Evolutionary conservation across 2,797 vertebrate species (phyloP), one percentile per base, ranked within the genome.

Genomic region (Pagetopsis macropterus): DNA sequence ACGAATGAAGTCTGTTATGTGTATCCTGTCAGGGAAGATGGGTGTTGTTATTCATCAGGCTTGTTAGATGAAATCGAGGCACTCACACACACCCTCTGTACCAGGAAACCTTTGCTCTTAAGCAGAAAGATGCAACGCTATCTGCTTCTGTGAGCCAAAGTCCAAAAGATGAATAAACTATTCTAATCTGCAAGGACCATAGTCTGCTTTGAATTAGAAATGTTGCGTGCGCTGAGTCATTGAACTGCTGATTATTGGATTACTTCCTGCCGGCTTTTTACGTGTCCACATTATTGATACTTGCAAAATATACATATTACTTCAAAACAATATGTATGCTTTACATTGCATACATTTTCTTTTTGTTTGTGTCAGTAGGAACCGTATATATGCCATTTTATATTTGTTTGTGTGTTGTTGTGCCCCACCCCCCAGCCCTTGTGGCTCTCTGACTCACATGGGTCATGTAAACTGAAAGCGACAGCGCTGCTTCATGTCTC

Each of bases 381-480:
- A 65, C 43, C 27, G 45, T 41, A 49, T 70, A 50, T 70, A 50
- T 83, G 70, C 33, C 27, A 37, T 71, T 75, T 72, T 51, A 60
- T 52, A 49, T 84, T 43, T 58, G 56, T 81, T 70, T 90, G 60
- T 68, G 44, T 74, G 84, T 79, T 57, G 37, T 68, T 64, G 41
- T 31, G 44, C 43, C 60, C 61, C 65, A 44, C 16, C 52, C 51
- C 50, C 56, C 59, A 65, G 9, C 59, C 69, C 76, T 61, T n/a
- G 56, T 70, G 59, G 67, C 65, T 68, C 63, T 77, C 70, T 87
- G 89, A 91, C 84, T 92, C 87, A 82, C 70, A 64, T 19, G 51
- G 71, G 75, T 90, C 85, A 85, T 77, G 70, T 76, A 72, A 91
- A 92, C 86, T 84, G 61, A 89, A 87, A 86, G 79, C 48, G 68